phyloP scores from a whole-genome alignment of 1,140 invertebrate genomes.

The Leguminivora glycinivorella region DNA sequence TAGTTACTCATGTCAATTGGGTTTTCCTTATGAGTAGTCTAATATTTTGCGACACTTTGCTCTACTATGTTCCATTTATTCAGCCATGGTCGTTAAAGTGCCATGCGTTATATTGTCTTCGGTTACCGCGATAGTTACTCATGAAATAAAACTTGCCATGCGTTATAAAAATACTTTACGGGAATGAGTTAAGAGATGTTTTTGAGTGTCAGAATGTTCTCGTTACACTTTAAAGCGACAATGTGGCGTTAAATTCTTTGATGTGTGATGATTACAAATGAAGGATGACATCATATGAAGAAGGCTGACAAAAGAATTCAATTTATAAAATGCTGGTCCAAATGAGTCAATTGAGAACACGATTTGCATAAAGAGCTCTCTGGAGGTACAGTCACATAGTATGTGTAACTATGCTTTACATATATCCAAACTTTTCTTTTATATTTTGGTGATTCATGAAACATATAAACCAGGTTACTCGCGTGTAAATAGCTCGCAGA shows the following conservation, averaged over 20 bases:
- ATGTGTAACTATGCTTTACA: no score
- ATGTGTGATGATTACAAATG: background rate
- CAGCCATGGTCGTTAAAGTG: background rate
- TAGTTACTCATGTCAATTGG: no score
- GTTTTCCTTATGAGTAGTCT: background rate
- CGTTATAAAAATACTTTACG: background rate
- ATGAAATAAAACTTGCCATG: no score
- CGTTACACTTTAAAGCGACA: background rate
- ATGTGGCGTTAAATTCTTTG: background rate
- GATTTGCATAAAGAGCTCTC: no score
- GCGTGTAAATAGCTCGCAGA: no score
- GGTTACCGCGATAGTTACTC: no score
- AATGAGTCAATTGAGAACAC: no score
- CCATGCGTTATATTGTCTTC: background rate
- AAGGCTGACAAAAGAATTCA: background rate
- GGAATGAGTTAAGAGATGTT: background rate
- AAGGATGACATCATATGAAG: background rate
- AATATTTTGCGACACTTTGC: background rate
- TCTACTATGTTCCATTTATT: constrained; percentile 25
- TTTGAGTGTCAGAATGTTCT: background rate
- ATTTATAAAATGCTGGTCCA: background rate
- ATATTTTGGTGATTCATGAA: no score
- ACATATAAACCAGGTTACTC: no score
- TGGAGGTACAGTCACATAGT: no score
- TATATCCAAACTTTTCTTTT: no score